Base-by-base conservation (phyloP, 1,140 invertebrate species). In the Cyphomyrmex costatus region DNA sequence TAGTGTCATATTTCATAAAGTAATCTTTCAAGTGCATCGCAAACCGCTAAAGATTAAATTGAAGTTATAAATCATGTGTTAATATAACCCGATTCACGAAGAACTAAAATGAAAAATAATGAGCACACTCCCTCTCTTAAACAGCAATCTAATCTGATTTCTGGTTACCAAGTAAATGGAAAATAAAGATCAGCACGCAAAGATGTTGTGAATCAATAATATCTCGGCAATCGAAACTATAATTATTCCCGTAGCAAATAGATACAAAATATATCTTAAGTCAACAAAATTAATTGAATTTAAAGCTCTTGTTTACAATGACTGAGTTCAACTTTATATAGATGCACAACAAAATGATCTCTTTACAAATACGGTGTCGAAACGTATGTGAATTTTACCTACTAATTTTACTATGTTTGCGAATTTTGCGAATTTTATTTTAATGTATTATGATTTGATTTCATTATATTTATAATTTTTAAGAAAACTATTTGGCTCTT, bases 181-280 rank as follows among this genome's bases (percentile, higher is more conserved):
- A 76, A 88, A 88, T 80, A 83, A 87, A 88, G 87, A 88, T 87
- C 79, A 49, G 73, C 78, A 85, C 79, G 79, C 86, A 65, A 85
- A 84, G 71, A 87, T 85, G 79, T 58, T 77, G 56, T 51, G 65
- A 24, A 87, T 84, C 87, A 73, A 88, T 88, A 77, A n/a, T 46
- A 56, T 68, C 46, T 19, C 14, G 5, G 63, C 56, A 65, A 68
- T 85, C 71, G 71, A 84, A 88, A 42, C 10, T 33, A 51, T 87
- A 88, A 87, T 88, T 88, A 77, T 87, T 83, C 27, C 14, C 21
- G 7, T 10, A 27, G 0, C 42, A 27, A 33, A 68, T 21, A 46
- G 0, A 42, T 36, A 85, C 19, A 68, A 86, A 87, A 71, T 78
- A 19, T 77, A 46, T 70, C 33, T 19, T 12, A 42, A 30, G 7